Base-by-base conservation (phyloP, 2,113 vertebrate species). In the Copsychus sechellarum region DNA sequence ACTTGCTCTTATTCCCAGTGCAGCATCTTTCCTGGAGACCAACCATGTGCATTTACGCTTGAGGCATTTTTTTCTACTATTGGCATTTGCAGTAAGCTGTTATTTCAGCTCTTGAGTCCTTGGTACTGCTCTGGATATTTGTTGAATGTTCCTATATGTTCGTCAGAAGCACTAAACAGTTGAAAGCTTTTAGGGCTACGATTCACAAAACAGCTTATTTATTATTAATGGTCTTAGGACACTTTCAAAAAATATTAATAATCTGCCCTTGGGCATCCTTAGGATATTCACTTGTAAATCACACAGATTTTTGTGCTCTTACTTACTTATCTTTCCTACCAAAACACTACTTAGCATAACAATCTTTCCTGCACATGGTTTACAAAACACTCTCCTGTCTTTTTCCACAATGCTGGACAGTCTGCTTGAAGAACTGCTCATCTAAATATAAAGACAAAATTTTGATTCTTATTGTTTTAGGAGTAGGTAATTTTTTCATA, bases 171-270 rank as follows among this genome's bases (percentile, higher is more conserved):
- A 47, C n/a, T 17, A 85, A 54, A 47, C 84, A 66, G 42, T 36
- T 72, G 74, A 87, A 92, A 91, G 81, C 87, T 91, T 96, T 92
- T 62, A 91, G 76, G 51, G 48, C 85, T 94, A 71, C 78, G 79
- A 92, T 91, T 81, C 72, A 86, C 24, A 36, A 67, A 93, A 7
- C 51, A 82, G 28, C 47, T 95, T 93, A 91, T 93, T 93, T 95
- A 93, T 93, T 96, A 81, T 91, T 93, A 88, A 90, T 91, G 77
- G 51, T 87, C 64, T 60, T 83, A 81, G 71, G 77, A 88, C 53
- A 74, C n/a, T 88, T 97, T 50, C 9, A 92, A 33, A 95, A 96
- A 93, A 73, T 71, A 83, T 74, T 82, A 72, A 81, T 94, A 95
- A 88, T 83, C 79, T 95, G 78, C 85, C 92, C 67, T 86, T 92